A percentile compares a stretch with the other conserved stretches of the same genome.
phyloP scores from a whole-genome alignment of 2,113 vertebrate species.

The Catagonus wagneri region DNA sequence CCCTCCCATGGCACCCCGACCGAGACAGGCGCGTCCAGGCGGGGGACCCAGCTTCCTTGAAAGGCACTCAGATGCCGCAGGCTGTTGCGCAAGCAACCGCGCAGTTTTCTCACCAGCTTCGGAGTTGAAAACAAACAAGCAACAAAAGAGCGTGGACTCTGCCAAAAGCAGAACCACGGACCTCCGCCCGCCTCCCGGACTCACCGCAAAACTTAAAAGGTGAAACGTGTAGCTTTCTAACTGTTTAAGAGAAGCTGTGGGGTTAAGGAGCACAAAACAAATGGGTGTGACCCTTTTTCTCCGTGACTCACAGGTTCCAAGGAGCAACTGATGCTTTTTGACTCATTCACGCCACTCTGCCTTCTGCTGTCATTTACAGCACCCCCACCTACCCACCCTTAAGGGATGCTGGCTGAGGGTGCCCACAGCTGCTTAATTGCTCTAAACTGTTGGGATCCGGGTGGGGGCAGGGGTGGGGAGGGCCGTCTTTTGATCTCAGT shows the following conservation, averaged over 20 bases:
- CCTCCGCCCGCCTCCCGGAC: neutral
- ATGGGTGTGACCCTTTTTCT: slow-evolving; percentile 51
- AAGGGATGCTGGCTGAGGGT: slow-evolving; percentile 55
- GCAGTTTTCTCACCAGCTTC: neutral
- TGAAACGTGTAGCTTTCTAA: neutral
- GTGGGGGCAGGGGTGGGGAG: slow-evolving; percentile 9
- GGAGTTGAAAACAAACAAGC: neutral
- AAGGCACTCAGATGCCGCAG: rapidly evolving
- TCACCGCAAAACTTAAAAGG: neutral
- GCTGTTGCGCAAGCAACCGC: neutral
- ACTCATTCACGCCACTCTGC: slow-evolving; percentile 67
- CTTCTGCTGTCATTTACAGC: slow-evolving; percentile 70
- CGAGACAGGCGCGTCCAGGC: too few species aligned
- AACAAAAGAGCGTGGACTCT: neutral
- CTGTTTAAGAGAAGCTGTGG: neutral
- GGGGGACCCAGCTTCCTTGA: neutral
- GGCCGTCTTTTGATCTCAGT: slow-evolving; percentile 64
- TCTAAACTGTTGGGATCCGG: neutral
- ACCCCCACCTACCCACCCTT: neutral
- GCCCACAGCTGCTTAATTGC: slow-evolving; percentile 81
- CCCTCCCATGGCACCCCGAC: neutral
- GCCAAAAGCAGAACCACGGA: neutral
- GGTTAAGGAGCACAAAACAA: slow-evolving; percentile 40
- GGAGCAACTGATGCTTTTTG: slow-evolving; percentile 58
- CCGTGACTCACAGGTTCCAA: slow-evolving; percentile 40